Evolutionary conservation across 2,113 vertebrate genomes (phyloP).

Genomic region (Suricata suricatta): DNA sequence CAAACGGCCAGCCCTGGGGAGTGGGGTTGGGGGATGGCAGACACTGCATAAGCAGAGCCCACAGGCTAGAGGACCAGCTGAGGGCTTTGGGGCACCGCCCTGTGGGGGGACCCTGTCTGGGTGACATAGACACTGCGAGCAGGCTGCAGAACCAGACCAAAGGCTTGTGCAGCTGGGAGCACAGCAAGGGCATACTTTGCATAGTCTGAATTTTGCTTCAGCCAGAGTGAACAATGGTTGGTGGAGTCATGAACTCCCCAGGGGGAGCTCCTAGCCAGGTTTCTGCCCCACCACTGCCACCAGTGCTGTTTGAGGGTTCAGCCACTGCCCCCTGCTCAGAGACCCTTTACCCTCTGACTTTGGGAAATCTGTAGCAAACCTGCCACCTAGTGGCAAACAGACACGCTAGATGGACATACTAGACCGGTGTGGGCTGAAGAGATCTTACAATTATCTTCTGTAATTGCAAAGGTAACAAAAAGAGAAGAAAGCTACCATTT

Average conservation of each 20-base stretch:
- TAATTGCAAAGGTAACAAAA: neutral
- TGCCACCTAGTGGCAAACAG: constrained; percentile 66
- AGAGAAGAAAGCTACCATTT: neutral
- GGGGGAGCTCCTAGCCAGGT: neutral
- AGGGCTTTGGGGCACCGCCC: neutral
- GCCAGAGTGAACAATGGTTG: neutral
- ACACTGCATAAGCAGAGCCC: neutral
- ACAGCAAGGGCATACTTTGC: neutral
- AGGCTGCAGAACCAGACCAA: neutral
- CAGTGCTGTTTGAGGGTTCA: neutral
- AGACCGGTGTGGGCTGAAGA: neutral
- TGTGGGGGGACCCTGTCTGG: neutral
- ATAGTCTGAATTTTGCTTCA: constrained; percentile 16
- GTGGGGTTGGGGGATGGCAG: neutral
- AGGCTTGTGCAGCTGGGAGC: neutral
- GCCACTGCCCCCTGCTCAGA: neutral
- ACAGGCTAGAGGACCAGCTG: neutral
- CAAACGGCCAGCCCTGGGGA: neutral
- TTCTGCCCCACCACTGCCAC: neutral
- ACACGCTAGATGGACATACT: no score
- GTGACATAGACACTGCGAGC: neutral
- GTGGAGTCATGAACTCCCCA: neutral
- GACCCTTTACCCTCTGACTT: neutral
- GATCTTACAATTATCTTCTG: neutral
- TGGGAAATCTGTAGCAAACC: constrained; percentile 6